These are phyloP conservation scores for Amniataba percoides DNA, from an alignment of 2,797 vertebrate genomes.

Conservation along the genomic window DNA sequence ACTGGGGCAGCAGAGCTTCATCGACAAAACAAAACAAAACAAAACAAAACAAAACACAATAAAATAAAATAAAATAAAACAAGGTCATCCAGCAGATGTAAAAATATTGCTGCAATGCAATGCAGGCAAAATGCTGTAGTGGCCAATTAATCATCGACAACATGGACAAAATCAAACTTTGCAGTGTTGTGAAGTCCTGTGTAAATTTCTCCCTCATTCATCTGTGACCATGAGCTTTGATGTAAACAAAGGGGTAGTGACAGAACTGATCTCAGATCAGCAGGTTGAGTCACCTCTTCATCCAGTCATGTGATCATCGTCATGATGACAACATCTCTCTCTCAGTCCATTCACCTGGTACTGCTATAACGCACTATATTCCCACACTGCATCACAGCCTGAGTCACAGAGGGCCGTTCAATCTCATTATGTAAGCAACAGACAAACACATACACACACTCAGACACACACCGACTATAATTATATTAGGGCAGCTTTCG, in stretches of 20 bases:
- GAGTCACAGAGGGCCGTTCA: constrained; percentile 40
- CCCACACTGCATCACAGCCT: constrained; percentile 21
- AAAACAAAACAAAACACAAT: too few relatives aligned
- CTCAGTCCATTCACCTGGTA: constrained; percentile 3
- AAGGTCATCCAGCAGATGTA: neutral
- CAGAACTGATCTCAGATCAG: constrained; percentile 28
- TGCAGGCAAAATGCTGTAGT: neutral
- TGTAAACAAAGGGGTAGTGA: neutral
- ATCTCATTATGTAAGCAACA: constrained; percentile 43
- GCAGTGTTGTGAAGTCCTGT: too few relatives aligned
- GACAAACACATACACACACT: constrained; percentile 15
- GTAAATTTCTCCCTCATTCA: neutral
- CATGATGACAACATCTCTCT: constrained; percentile 17
- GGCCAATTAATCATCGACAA: neutral
- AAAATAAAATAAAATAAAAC: too few relatives aligned
- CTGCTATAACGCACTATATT: constrained; percentile 25
- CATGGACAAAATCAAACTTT: too few relatives aligned
- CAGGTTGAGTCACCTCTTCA: constrained; percentile 24
- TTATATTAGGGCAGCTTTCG: constrained; percentile 46
- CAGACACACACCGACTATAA: constrained; percentile 35
- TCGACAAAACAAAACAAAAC: too few relatives aligned
- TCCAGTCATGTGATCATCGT: constrained; percentile 1
- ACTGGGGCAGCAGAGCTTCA: neutral
- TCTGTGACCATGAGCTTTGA: neutral
- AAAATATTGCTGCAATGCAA: neutral